Percentiles rank a stretch among this genome's conserved stretches.
phyloP scores from a whole-genome alignment of 2,113 vertebrate genomes.

The Manacus vitellinus region DNA sequence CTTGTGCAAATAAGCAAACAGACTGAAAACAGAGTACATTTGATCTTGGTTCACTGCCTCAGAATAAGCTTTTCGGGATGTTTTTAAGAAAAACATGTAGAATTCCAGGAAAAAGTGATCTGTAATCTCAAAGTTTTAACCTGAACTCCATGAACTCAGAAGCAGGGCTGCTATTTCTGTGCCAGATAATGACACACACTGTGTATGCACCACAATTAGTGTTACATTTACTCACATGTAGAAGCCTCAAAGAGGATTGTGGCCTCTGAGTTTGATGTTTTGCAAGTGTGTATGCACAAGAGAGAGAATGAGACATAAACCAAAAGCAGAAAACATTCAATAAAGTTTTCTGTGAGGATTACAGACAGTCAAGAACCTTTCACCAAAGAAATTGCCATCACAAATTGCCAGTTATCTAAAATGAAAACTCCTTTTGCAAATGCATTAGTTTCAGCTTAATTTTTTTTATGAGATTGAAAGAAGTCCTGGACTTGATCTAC shows the following conservation, averaged over 20 bases:
- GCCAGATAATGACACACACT: background rate
- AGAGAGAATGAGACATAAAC: background rate
- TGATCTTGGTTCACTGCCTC: background rate
- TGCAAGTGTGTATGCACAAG: background rate
- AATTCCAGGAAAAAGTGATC: slow-evolving; percentile 1
- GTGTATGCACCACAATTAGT: background rate
- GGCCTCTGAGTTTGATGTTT: background rate
- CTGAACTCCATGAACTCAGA: slow-evolving; percentile 3
- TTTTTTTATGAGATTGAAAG: background rate
- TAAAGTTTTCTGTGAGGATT: background rate
- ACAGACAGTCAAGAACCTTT: background rate
- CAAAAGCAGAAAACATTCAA: background rate
- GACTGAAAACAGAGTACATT: background rate
- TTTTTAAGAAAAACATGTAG: background rate
- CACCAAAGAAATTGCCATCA: rapidly evolving
- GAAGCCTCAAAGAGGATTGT: background rate
- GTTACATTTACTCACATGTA: background rate
- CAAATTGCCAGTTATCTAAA: background rate
- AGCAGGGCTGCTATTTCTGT: background rate
- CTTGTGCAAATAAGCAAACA: background rate
- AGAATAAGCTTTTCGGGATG: background rate
- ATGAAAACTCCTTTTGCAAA: background rate
- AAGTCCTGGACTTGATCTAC: background rate
- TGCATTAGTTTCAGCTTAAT: background rate
- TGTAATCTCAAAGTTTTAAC: background rate